Evolutionary conservation across 2,113 vertebrate genomes (phyloP).

Genomic region (Uria lomvia): DNA sequence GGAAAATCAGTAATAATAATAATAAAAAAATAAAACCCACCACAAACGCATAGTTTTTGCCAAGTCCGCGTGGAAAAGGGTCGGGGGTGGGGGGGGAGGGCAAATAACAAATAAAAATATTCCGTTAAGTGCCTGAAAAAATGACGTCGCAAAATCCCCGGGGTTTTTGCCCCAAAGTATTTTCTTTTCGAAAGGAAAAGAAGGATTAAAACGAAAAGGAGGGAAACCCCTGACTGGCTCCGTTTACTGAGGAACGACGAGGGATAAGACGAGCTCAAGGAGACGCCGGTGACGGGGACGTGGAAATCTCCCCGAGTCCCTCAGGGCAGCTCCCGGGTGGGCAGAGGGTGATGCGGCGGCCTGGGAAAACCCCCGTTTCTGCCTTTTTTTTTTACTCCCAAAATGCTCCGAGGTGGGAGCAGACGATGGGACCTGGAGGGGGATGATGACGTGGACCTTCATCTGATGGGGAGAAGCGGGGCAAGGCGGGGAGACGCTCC

Average conservation of each 20-base stretch:
- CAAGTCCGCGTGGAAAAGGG: background rate
- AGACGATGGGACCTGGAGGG: background rate
- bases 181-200: background rate
- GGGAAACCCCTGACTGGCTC: background rate
- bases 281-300: background rate
- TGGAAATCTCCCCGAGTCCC: background rate
- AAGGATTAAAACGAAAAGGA: background rate
- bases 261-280: background rate
- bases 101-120: background rate
- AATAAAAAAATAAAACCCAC: background rate
- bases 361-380: background rate
- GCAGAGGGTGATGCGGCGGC: background rate
- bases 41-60: background rate
- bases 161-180: background rate
- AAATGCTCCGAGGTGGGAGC: background rate
- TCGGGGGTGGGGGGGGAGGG: too few relatives aligned
- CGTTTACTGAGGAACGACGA: background rate
- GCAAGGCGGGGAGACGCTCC: too few relatives aligned
- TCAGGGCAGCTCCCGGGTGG: background rate
- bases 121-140: background rate
- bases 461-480: background rate
- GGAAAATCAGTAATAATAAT: background rate
- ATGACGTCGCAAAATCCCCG: background rate
- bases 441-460: background rate
- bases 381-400: background rate